Conservation (phyloP, 2,113 vertebrate species). For the Clarias batrachus region DNA sequence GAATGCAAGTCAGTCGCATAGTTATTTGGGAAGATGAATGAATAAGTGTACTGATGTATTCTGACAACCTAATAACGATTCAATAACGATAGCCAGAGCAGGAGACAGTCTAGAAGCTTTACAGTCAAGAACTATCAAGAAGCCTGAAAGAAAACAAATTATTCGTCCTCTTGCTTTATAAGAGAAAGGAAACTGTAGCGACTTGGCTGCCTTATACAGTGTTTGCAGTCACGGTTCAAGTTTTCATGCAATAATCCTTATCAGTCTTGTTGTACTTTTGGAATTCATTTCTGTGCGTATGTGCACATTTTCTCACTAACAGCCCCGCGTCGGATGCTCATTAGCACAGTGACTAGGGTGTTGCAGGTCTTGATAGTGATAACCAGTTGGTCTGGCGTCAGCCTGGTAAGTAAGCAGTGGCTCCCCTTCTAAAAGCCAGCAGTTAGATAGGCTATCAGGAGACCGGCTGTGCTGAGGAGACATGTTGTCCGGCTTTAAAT, state of each 20-base stretch:
- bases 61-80: too few relatives aligned
- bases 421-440: constrained; percentile 79
- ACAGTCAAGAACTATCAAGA: not conserved
- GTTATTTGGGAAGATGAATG: constrained; percentile 21
- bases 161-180: not conserved
- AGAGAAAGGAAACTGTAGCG: not conserved
- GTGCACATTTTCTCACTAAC: constrained; percentile 40
- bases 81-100: not conserved
- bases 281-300: not conserved
- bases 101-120: not conserved
- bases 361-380: constrained; percentile 69
- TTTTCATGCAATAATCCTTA: not conserved
- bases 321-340: constrained; percentile 71
- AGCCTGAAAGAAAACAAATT: not conserved
- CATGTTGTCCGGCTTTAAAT: constrained; percentile 75
- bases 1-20: constrained; percentile 40
- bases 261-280: not conserved
- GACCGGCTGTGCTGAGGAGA: constrained; percentile 74
- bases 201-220: not conserved
- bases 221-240: not conserved
- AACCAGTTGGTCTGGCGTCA: constrained; percentile 81
- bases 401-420: constrained; percentile 75
- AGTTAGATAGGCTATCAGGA: constrained; percentile 84
- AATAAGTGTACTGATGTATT: constrained; percentile 38
- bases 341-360: constrained; percentile 69